These are phyloP conservation scores for Tachina lurida DNA, from an alignment of 2,888 invertebrate genomes.

Conservation along the genomic window DNA sequence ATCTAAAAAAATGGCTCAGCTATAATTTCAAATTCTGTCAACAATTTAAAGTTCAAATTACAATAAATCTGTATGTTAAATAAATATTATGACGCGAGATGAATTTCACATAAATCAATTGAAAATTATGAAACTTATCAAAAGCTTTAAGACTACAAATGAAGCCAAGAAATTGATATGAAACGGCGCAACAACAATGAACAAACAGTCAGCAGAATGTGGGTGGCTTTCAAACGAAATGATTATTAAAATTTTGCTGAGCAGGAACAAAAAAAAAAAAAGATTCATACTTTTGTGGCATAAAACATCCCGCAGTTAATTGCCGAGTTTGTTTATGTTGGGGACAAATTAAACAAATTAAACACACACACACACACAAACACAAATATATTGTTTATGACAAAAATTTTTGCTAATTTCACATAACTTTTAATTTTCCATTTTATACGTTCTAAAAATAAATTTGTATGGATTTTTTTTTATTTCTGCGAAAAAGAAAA, in stretches of 20 bases:
- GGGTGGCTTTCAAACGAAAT: neutral
- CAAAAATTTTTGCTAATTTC: slow-evolving; percentile 36
- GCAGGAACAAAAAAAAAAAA: neutral
- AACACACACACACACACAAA: neutral
- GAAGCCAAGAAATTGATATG: neutral
- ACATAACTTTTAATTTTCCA: neutral
- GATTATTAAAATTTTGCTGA: slow-evolving; percentile 1
- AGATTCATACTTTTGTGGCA: neutral
- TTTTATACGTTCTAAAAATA: neutral
- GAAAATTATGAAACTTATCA: neutral
- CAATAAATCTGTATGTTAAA: no score
- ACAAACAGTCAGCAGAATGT: neutral
- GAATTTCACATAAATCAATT: no score
- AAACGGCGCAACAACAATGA: neutral
- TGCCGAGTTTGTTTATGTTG: slow-evolving; percentile 28
- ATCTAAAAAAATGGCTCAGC: no score
- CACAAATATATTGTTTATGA: slow-evolving; percentile 15
- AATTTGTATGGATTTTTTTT: slow-evolving; percentile 1
- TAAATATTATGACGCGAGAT: no score
- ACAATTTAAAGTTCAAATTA: no score
- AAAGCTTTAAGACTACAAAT: neutral
- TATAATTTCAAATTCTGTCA: no score
- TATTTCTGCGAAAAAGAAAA: neutral
- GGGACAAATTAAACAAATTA: neutral
- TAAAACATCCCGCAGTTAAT: slow-evolving; percentile 22